These are phyloP conservation scores for Lucinisca nassula DNA, from an alignment of 2,888 invertebrate genomes.

Conservation along the genomic window DNA sequence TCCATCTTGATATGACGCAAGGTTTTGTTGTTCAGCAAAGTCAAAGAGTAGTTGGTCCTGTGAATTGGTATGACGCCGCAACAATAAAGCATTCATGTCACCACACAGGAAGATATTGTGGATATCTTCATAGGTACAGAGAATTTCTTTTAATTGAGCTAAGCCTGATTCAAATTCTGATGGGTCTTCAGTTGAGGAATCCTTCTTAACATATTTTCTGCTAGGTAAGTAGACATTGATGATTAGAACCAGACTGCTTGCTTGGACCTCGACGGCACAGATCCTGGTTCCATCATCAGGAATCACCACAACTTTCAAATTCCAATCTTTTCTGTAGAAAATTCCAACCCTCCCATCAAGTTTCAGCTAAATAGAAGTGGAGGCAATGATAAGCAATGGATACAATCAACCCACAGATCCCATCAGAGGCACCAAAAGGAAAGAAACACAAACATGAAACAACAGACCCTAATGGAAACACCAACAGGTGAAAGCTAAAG, in stretches of 20 bases:
- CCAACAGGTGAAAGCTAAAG: too few relatives aligned
- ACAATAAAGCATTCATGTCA: not conserved
- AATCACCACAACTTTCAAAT: not conserved
- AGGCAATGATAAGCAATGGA: too few relatives aligned
- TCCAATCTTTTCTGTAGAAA: not conserved
- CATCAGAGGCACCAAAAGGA: too few relatives aligned
- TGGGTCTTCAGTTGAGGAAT: not conserved
- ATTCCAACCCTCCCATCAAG: not conserved
- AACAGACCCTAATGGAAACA: too few relatives aligned
- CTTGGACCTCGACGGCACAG: not conserved
- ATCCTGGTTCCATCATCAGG: not conserved
- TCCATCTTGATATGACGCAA: not conserved
- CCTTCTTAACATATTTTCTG: not conserved
- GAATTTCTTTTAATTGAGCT: not conserved
- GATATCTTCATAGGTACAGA: not conserved
- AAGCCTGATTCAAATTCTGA: not conserved
- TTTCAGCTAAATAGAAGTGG: too few relatives aligned
- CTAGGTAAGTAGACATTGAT: not conserved
- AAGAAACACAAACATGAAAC: too few relatives aligned
- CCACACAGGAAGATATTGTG: not conserved
- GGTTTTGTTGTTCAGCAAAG: not conserved
- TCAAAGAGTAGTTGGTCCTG: not conserved
- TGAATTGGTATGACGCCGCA: not conserved
- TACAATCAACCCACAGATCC: too few relatives aligned
- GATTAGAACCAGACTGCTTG: not conserved